Conservation (phyloP, 2,797 vertebrate genomes). For the Echiichthys vipera region DNA sequence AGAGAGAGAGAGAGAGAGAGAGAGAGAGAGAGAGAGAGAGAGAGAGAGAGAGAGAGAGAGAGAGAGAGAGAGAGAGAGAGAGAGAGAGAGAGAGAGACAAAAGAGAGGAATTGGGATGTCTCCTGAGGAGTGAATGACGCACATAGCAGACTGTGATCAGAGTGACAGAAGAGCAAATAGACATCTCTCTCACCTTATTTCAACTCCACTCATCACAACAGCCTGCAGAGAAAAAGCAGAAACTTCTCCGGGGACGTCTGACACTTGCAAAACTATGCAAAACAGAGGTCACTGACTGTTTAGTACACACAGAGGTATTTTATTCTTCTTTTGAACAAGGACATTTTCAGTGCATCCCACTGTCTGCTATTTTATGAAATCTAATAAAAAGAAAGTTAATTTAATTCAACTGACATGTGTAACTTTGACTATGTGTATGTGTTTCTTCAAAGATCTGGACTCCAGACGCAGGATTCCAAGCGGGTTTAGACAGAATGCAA, state of each 20-base stretch:
- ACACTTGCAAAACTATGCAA: neutral
- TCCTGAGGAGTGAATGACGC: slow-evolving; percentile 62
- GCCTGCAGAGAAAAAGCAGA: slow-evolving; percentile 2
- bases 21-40: slow-evolving; percentile 29
- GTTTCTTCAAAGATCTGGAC: slow-evolving; percentile 2
- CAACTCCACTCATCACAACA: slow-evolving; percentile 32
- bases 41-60: slow-evolving; percentile 31
- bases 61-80: slow-evolving; percentile 32
- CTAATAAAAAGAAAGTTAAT: slow-evolving; percentile 8
- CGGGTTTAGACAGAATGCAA: neutral
- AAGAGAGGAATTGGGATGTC: too few relatives aligned
- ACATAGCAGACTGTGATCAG: slow-evolving; percentile 30
- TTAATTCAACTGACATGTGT: neutral
- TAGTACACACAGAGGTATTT: neutral
- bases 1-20: slow-evolving; percentile 30
- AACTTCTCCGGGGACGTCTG: neutral
- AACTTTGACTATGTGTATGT: neutral
- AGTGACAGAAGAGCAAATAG: slow-evolving; percentile 46
- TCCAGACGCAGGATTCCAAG: neutral
- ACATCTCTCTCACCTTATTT: slow-evolving; percentile 45
- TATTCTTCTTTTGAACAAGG: neutral
- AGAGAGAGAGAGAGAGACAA: slow-evolving; percentile 32
- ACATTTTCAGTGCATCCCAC: neutral
- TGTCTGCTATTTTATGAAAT: neutral
- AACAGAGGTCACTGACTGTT: neutral